Conservation (phyloP, 2,888 invertebrate genomes). For the Galerucella nymphaeae region DNA sequence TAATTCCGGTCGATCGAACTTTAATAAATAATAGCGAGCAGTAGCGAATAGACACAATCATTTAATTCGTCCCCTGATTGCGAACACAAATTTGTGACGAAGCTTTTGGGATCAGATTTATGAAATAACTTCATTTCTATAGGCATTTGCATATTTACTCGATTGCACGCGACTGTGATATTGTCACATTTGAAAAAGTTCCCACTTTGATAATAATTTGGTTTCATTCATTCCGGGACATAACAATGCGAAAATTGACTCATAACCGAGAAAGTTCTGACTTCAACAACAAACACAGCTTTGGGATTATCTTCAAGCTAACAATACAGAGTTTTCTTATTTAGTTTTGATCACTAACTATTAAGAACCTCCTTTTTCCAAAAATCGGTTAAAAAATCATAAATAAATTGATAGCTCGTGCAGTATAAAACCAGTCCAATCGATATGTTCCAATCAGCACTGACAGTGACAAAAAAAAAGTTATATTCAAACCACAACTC, state of each 20-base stretch:
- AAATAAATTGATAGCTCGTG: too few species aligned
- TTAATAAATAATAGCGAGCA: conserved; percentile 33
- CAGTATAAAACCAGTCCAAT: too few species aligned
- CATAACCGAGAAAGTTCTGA: not conserved
- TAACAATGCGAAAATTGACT: not conserved
- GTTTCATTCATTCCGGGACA: not conserved
- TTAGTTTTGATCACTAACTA: not conserved
- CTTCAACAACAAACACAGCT: too few species aligned
- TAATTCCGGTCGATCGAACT: conserved; percentile 32
- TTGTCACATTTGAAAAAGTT: not conserved
- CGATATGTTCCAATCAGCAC: too few species aligned
- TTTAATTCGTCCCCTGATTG: conserved; percentile 43
- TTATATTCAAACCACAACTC: not conserved
- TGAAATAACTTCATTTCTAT: conserved; percentile 39
- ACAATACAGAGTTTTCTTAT: not conserved
- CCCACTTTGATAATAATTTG: not conserved
- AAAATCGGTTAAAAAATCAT: too few species aligned
- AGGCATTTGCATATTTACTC: conserved; percentile 38
- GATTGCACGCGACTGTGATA: conserved; percentile 23
- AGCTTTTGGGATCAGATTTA: conserved; percentile 39
- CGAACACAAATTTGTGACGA: conserved; percentile 41
- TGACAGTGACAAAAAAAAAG: too few species aligned
- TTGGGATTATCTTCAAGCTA: not conserved
- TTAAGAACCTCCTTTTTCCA: too few species aligned
- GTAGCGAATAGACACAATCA: conserved; percentile 33